These are phyloP conservation scores for Pygocentrus nattereri DNA, from an alignment of 2,797 vertebrate species.

Conservation along the genomic window DNA sequence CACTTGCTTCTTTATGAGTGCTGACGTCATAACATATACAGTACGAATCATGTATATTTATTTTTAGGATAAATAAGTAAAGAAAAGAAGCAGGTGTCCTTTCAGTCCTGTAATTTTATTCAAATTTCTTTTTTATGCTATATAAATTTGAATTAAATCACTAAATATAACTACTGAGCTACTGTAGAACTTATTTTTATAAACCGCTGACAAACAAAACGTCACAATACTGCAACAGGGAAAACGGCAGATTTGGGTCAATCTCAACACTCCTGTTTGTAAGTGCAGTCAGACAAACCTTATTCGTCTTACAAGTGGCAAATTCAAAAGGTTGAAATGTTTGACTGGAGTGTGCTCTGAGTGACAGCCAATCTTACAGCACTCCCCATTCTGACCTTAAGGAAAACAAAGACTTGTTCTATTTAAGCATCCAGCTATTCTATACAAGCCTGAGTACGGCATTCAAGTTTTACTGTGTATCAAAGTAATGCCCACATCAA, in stretches of 20 bases:
- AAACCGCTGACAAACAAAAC: too few species aligned
- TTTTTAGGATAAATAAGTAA: neutral
- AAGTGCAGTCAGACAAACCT: too few species aligned
- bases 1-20: neutral
- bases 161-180: too few species aligned
- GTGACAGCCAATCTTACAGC: neutral
- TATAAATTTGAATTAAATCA: too few species aligned
- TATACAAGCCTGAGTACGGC: neutral
- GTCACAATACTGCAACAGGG: too few species aligned
- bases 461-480: neutral
- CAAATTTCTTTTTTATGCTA: neutral
- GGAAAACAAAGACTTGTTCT: neutral
- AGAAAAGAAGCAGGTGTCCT: neutral
- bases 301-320: neutral
- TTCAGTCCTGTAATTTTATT: neutral
- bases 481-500: neutral
- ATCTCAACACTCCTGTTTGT: neutral
- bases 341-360: conserved; percentile 9
- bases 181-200: too few species aligned
- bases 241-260: too few species aligned
- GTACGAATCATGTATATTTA: neutral
- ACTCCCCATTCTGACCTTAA: neutral
- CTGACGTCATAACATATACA: neutral
- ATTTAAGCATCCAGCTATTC: neutral
- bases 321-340: conserved; percentile 16